Conservation (phyloP, 2,797 vertebrate species). For the Pseudochromis fuscus region DNA sequence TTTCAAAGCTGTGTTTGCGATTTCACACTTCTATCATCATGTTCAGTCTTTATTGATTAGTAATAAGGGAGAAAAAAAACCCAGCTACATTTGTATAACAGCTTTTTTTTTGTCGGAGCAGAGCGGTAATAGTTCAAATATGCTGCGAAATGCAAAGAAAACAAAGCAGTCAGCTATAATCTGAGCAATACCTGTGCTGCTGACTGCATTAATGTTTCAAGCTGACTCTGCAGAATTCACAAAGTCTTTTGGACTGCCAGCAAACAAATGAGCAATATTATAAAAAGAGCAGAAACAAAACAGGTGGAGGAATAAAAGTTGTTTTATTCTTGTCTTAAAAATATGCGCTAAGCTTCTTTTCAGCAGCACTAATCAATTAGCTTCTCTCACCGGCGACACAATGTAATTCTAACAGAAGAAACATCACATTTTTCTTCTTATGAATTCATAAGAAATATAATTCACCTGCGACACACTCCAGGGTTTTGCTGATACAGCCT, state of each 20-base stretch:
- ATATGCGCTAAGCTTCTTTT: neutral
- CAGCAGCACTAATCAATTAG: neutral
- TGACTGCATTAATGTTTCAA: slow-evolving; percentile 58
- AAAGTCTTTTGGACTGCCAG: slow-evolving; percentile 50
- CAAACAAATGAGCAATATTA: slow-evolving; percentile 68
- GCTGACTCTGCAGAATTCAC: slow-evolving; percentile 63
- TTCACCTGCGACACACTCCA: neutral
- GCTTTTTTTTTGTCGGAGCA: slow-evolving; percentile 6
- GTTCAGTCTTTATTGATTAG: slow-evolving; percentile 34
- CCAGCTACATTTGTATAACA: slow-evolving; percentile 9
- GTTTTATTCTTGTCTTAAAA: neutral
- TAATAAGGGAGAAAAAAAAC: slow-evolving; percentile 16
- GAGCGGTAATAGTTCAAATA: slow-evolving; percentile 25
- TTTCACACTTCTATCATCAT: slow-evolving; percentile 51
- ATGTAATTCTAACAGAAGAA: neutral
- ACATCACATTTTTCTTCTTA: neutral
- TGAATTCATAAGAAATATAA: neutral
- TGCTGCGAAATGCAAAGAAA: slow-evolving; percentile 51
- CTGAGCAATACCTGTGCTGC: slow-evolving; percentile 53
- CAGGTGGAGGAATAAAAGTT: neutral
- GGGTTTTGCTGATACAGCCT: neutral
- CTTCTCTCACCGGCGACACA: neutral
- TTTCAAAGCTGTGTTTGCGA: slow-evolving; percentile 51
- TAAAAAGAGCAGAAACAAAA: slow-evolving; percentile 50
- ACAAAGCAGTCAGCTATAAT: slow-evolving; percentile 66